These are phyloP conservation scores for Idaea aversata DNA, from an alignment of 2,888 invertebrate species.

Conservation along the genomic window DNA sequence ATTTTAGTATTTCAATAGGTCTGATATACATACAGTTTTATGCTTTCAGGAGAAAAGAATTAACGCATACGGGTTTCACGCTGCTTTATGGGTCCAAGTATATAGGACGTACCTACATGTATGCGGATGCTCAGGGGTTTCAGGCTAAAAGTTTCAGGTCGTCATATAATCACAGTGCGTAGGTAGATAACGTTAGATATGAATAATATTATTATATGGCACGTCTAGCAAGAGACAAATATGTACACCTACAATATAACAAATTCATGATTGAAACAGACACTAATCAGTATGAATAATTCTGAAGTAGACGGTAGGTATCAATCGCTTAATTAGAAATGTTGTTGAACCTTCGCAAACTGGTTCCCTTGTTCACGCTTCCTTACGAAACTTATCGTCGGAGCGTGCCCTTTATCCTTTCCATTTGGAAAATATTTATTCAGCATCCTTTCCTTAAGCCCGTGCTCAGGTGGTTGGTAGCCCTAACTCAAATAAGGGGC, in stretches of 20 bases:
- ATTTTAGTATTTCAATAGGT: too few relatives aligned
- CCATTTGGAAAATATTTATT: conserved; percentile 76
- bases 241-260: neutral
- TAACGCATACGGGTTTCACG: too few relatives aligned
- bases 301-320: conserved; percentile 18
- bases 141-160: too few relatives aligned
- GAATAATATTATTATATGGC: neutral
- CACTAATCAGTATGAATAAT: neutral
- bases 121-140: too few relatives aligned
- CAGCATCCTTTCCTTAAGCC: conserved; percentile 74
- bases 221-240: conserved; percentile 6
- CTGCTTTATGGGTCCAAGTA: too few relatives aligned
- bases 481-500: conserved; percentile 71
- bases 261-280: neutral
- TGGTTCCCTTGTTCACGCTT: conserved; percentile 57
- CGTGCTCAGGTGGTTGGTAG: conserved; percentile 69
- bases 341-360: conserved; percentile 63
- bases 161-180: too few relatives aligned
- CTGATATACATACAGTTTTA: too few relatives aligned
- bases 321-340: conserved; percentile 63
- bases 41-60: too few relatives aligned
- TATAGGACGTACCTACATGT: too few relatives aligned
- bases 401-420: conserved; percentile 70
- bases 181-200: too few relatives aligned
- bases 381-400: conserved; percentile 65